Evolutionary conservation across 37 sponge, comb jelly and placozoan genomes (phyloP).

Genomic region (Beroe ovata): DNA sequence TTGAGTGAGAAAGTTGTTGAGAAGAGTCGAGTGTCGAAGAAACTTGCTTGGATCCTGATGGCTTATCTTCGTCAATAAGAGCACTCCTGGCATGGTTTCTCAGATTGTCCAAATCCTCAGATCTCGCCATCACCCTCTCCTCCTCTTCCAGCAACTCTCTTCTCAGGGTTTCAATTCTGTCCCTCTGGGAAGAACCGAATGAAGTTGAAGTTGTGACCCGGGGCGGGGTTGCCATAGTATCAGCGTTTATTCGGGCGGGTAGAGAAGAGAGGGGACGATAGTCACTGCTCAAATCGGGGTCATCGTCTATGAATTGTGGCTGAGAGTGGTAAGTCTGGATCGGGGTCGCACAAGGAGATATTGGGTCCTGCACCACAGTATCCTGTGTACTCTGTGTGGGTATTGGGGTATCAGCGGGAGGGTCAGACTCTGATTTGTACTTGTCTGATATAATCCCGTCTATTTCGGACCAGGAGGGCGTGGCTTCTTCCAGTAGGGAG

Average conservation of each 20-base stretch:
- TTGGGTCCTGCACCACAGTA: constrained; percentile 23
- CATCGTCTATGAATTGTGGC: constrained; percentile 25
- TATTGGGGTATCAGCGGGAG: neutral
- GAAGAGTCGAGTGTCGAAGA: neutral
- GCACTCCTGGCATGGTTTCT: constrained; percentile 3
- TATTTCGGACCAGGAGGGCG: constrained; percentile 59
- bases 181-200: constrained; percentile 9
- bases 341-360: neutral
- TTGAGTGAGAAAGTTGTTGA: constrained; percentile 49
- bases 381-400: constrained; percentile 60
- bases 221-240: constrained; percentile 10
- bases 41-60: neutral
- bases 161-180: neutral
- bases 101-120: neutral
- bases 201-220: neutral
- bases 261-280: neutral
- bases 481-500: neutral
- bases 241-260: neutral
- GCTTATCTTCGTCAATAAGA: neutral
- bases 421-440: constrained; percentile 47
- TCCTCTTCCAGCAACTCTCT: constrained; percentile 46
- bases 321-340: constrained; percentile 26
- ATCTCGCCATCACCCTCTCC: constrained; percentile 12
- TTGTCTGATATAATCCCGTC: constrained; percentile 63
- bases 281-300: neutral